Base-by-base conservation (phyloP, 2,113 vertebrate genomes). In the Suricata suricatta region DNA sequence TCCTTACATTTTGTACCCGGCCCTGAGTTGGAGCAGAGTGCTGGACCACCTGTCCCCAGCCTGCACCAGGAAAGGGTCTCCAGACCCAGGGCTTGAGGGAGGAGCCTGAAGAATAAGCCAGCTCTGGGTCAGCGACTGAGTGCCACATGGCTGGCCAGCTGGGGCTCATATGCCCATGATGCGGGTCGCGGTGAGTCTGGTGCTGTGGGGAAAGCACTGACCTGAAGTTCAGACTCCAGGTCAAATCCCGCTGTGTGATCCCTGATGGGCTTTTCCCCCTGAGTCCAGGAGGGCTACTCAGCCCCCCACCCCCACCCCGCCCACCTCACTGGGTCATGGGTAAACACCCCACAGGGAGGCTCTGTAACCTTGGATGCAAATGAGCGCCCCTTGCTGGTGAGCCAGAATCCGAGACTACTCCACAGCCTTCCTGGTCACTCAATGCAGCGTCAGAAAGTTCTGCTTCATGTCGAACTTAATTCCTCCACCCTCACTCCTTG, bases 301-400 rank as follows among this genome's bases (percentile, higher is more conserved):
- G 12, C 1, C 15, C 52, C 54, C 11, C 91, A 25, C 41, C 35
- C 31, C 60, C n/a, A 8, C n/a, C 71, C 47, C 8, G 3, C 79
- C 54, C 3, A 1, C 31, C 35, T 38, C 79, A 3, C 19, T 57
- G 77, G n/a, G 12, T 54, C 31, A 14, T 1, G 31, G 35, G 35
- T 66, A 33, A 80, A n/a, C 0, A 23, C 33, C 41, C 21, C 1
- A 27, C 15, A 35, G 35, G 35, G 41, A 44, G 54, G 23, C 29
- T 63, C 25, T 41, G 2, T 16, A 17, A 2, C 11, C 3, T 3
- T 31, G 52, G 17, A 4, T 21, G 27, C 6, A 0, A 29, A 64
- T 5, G 27, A 11, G 14, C 3, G 0, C 74, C 44, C 15, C 15
- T 0, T 0, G 17, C 72, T 47, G 25, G 25, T 21, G 27, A 64